phyloP scores from a whole-genome alignment of 2,797 vertebrate genomes.

The Atherinosoma microstoma region DNA sequence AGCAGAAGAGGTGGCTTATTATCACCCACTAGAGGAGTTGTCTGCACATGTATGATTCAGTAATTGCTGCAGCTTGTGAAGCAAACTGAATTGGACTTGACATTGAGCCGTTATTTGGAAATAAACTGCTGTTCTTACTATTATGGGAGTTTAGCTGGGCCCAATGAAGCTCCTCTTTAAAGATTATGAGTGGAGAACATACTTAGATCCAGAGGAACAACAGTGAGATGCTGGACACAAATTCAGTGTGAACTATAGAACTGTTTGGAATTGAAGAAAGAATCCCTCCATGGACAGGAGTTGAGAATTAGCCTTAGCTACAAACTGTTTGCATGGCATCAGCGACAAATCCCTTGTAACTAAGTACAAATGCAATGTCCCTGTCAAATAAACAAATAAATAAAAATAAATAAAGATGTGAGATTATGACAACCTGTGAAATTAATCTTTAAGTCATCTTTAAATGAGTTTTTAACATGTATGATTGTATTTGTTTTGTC shows the following conservation, averaged over 20 bases:
- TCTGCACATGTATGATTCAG: slow-evolving; percentile 79
- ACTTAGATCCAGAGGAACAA: slow-evolving; percentile 23
- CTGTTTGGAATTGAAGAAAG: not conserved
- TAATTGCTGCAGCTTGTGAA: slow-evolving; percentile 79
- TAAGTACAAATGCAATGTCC: too few relatives aligned
- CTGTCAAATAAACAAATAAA: too few relatives aligned
- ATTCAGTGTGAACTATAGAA: slow-evolving; percentile 5
- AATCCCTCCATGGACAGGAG: too few relatives aligned
- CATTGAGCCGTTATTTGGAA: slow-evolving; percentile 79
- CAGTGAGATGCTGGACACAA: not conserved
- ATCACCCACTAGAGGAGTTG: slow-evolving; percentile 79
- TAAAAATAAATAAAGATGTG: not conserved
- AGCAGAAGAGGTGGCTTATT: slow-evolving; percentile 85
- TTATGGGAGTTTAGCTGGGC: slow-evolving; percentile 74
- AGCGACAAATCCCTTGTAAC: too few relatives aligned
- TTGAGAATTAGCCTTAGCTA: too few relatives aligned
- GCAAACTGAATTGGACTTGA: slow-evolving; percentile 80
- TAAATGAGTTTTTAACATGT: not conserved
- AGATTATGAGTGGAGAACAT: slow-evolving; percentile 48
- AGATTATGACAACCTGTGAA: too few relatives aligned
- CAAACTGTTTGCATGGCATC: too few relatives aligned
- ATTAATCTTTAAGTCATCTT: not conserved
- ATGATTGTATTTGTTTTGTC: not conserved
- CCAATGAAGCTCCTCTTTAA: slow-evolving; percentile 57
- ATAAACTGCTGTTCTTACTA: slow-evolving; percentile 81